These are phyloP conservation scores for Listronotus bonariensis DNA, from an alignment of 1,140 invertebrate species.

Conservation along the genomic window DNA sequence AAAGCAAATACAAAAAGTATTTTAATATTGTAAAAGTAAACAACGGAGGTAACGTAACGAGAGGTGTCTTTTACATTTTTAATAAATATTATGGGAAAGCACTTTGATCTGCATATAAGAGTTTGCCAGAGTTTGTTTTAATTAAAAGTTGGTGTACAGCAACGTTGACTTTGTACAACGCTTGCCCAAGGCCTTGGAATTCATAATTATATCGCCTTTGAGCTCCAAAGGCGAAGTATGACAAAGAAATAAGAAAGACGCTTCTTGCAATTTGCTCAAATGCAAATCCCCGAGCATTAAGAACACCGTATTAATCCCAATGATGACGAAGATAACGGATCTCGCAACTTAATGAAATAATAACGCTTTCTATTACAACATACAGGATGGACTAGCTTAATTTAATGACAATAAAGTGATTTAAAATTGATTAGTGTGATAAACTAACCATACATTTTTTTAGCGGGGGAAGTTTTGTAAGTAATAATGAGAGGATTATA, in stretches of 20 bases:
- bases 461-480: too few relatives aligned
- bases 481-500: too few relatives aligned
- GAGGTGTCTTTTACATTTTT: slow-evolving; percentile 40
- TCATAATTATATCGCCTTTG: slow-evolving; percentile 51
- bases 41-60: not conserved
- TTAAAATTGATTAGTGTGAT: too few relatives aligned
- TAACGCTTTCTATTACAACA: slow-evolving; percentile 4
- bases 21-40: not conserved
- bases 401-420: too few relatives aligned
- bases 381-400: not conserved
- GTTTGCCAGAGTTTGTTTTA: slow-evolving; percentile 48
- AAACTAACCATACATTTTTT: too few relatives aligned
- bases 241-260: slow-evolving; percentile 34
- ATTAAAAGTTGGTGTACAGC: slow-evolving; percentile 49
- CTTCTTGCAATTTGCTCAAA: slow-evolving; percentile 14
- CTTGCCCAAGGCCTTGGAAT: slow-evolving; percentile 46
- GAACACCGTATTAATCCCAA: not conserved
- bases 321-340: slow-evolving; percentile 11
- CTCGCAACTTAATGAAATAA: slow-evolving; percentile 3
- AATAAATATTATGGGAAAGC: slow-evolving; percentile 43
- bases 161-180: slow-evolving; percentile 46
- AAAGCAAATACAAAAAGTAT: not conserved
- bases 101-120: slow-evolving; percentile 47
- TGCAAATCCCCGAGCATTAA: slow-evolving; percentile 1
- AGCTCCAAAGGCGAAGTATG: slow-evolving; percentile 33